Percentiles rank a stretch among this genome's conserved stretches.
Evolutionary conservation across 2,797 vertebrate species (phyloP).

Genomic region (Potorous gilbertii): DNA sequence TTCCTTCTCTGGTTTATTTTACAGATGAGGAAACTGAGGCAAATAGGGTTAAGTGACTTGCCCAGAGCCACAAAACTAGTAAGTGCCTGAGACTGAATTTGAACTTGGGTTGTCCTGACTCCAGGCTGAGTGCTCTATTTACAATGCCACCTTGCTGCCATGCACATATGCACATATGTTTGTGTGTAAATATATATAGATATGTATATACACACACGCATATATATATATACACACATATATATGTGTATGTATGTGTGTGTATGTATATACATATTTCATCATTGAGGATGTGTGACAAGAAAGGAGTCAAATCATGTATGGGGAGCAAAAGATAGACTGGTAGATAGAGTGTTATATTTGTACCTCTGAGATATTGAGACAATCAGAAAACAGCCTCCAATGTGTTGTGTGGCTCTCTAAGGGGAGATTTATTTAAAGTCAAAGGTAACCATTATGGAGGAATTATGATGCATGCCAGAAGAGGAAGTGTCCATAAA

Average conservation of each 20-base stretch:
- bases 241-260: too few species aligned
- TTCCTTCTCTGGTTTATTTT: background rate
- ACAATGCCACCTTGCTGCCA: background rate
- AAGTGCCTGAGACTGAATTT: background rate
- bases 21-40: background rate
- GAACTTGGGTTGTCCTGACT: background rate
- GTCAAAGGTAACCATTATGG: background rate
- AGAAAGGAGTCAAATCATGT: background rate
- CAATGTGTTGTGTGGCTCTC: background rate
- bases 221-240: too few species aligned
- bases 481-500: background rate
- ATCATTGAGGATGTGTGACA: background rate
- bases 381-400: background rate
- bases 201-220: background rate
- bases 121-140: background rate
- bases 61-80: background rate
- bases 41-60: background rate
- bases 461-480: background rate
- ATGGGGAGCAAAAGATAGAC: background rate
- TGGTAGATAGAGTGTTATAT: background rate
- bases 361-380: background rate
- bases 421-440: background rate
- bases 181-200: too few species aligned
- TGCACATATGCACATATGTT: too few species aligned
- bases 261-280: background rate